A percentile compares a stretch with the other conserved stretches of the same genome.
Evolutionary conservation across 2,888 invertebrate species (phyloP).

Genomic region (Perdita meconis): DNA sequence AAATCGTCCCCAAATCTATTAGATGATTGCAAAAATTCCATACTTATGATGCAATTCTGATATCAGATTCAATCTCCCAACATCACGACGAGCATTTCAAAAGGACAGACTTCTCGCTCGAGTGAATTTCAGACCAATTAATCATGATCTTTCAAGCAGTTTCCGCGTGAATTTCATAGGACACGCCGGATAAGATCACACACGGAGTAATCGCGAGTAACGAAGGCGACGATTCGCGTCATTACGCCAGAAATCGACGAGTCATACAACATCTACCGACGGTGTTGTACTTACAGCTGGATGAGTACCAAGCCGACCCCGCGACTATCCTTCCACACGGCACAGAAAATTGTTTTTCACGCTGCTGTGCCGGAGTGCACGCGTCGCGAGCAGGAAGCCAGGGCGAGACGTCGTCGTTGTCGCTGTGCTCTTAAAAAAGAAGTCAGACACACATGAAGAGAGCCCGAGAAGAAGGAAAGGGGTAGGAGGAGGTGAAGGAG

Average conservation of each 20-base stretch:
- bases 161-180: background rate
- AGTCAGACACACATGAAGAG: slow-evolving; percentile 55
- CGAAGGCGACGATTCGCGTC: slow-evolving; percentile 27
- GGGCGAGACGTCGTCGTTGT: slow-evolving; percentile 52
- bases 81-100: background rate
- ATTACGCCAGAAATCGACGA: slow-evolving; percentile 51
- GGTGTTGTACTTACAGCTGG: slow-evolving; percentile 34
- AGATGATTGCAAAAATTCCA: too few relatives aligned
- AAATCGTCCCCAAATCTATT: too few relatives aligned
- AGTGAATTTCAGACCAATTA: slow-evolving; percentile 3
- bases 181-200: background rate
- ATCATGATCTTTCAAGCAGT: background rate
- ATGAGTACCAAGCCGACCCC: slow-evolving; percentile 15
- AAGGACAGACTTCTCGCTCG: background rate
- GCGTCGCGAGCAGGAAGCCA: slow-evolving; percentile 50
- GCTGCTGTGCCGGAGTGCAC: slow-evolving; percentile 54
- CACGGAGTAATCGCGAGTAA: slow-evolving; percentile 28
- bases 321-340: background rate
- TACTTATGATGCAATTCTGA: too few relatives aligned
- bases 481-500: slow-evolving; percentile 17
- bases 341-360: slow-evolving; percentile 63
- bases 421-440: slow-evolving; percentile 52
- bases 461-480: slow-evolving; percentile 30
- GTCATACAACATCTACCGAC: slow-evolving; percentile 40
- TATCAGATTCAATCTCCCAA: too few relatives aligned